Conservation (phyloP, 2,797 vertebrate species). For the Artibeus jamaicensis region DNA sequence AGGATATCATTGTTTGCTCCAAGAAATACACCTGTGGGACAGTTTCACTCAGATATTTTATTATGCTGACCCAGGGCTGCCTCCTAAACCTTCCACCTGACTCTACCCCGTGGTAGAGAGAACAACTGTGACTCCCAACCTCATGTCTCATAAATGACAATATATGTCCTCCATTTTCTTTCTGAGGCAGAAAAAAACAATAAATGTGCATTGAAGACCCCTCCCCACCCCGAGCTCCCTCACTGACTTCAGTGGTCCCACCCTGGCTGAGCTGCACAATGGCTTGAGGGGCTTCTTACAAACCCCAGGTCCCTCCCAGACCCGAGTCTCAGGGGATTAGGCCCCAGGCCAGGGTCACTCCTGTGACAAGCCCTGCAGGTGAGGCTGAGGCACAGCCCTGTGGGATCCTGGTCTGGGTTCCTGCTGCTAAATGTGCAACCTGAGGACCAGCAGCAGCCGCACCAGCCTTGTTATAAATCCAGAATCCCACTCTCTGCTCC, state of each 20-base stretch:
- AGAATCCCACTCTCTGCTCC: not conserved
- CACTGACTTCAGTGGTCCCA: not conserved
- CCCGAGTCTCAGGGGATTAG: not conserved
- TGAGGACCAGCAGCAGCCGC: not conserved
- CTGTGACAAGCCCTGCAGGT: not conserved
- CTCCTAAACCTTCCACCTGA: not conserved
- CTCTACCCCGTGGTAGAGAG: not conserved
- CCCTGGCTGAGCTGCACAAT: not conserved
- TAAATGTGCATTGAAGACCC: not conserved
- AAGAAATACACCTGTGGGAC: not conserved
- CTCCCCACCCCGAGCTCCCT: not conserved
- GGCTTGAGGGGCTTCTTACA: not conserved
- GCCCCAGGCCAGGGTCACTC: not conserved
- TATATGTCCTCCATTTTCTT: not conserved
- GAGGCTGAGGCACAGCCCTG: not conserved
- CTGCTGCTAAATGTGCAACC: not conserved
- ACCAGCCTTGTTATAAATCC: not conserved
- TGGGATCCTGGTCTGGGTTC: not conserved
- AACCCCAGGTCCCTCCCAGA: not conserved
- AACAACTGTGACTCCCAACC: not conserved
- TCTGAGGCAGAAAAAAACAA: not conserved
- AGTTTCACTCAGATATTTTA: not conserved
- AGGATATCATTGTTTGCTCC: not conserved
- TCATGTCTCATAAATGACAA: not conserved
- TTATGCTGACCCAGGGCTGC: not conserved